phyloP scores from a whole-genome alignment of 2,888 invertebrate species.

The Petrolisthes cinctipes region DNA sequence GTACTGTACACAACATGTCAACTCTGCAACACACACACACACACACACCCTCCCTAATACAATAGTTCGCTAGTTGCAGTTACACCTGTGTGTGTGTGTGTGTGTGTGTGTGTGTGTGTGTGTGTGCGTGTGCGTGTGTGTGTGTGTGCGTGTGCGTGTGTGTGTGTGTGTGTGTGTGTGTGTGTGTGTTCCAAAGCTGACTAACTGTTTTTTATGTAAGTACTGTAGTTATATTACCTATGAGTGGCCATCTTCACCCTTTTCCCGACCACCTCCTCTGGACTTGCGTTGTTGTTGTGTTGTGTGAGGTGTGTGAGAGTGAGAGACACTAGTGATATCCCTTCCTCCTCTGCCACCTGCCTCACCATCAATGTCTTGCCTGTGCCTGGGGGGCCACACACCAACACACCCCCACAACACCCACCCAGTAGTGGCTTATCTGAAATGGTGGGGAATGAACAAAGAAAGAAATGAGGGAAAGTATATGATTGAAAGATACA shows the following conservation, averaged over 20 bases:
- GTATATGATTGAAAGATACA: background rate
- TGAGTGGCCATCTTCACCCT: background rate
- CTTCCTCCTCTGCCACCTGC: conserved; percentile 25
- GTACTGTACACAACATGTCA: background rate
- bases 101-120: too few species aligned
- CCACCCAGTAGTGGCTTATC: conserved; percentile 37
- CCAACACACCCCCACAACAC: conserved; percentile 42
- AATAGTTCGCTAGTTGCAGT: too few species aligned
- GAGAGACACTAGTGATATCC: conserved; percentile 26
- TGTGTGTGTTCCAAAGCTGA: too few species aligned
- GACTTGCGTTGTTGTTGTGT: background rate
- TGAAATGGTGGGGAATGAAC: background rate
- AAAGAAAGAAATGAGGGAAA: background rate
- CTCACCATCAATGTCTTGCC: conserved; percentile 44
- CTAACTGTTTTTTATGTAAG: background rate
- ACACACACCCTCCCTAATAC: too few species aligned
- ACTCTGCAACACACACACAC: background rate
- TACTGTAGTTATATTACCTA: conserved; percentile 12
- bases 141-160: too few species aligned
- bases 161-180: too few species aligned
- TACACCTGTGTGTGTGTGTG: too few species aligned
- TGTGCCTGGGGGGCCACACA: conserved; percentile 45
- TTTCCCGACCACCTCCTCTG: too few species aligned
- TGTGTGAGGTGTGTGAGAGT: conserved; percentile 21
- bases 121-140: too few species aligned